Conservation (phyloP, 2,888 invertebrate genomes). For the Elegia similella region DNA sequence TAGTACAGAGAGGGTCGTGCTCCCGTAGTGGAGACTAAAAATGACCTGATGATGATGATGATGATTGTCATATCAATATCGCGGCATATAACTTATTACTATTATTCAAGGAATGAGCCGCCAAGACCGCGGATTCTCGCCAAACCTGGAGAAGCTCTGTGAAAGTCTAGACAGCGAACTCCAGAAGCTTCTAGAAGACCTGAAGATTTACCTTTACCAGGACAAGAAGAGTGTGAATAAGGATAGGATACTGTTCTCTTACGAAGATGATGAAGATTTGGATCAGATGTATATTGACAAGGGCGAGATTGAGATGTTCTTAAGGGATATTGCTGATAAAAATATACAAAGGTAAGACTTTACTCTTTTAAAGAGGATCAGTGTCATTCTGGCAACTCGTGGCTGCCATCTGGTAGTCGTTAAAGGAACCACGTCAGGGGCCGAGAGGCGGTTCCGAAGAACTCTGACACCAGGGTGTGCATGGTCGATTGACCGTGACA, state of each 20-base stretch:
- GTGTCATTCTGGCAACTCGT: too few relatives aligned
- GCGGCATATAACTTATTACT: too few relatives aligned
- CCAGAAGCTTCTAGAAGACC: constrained; percentile 84
- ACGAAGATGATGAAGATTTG: constrained; percentile 61
- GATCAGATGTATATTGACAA: constrained; percentile 73
- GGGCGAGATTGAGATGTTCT: constrained; percentile 71
- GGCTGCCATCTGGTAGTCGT: too few relatives aligned
- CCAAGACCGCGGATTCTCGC: constrained; percentile 91
- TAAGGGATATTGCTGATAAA: constrained; percentile 72
- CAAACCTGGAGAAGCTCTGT: constrained; percentile 86
- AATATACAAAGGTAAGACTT: constrained; percentile 67
- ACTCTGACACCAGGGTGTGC: too few relatives aligned
- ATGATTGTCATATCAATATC: too few relatives aligned
- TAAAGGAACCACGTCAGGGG: too few relatives aligned
- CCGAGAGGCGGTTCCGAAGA: too few relatives aligned
- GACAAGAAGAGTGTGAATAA: constrained; percentile 54
- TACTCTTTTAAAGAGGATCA: too few relatives aligned
- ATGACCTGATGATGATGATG: too few relatives aligned
- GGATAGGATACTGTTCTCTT: constrained; percentile 50
- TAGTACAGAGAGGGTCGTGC: too few relatives aligned
- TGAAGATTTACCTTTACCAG: constrained; percentile 85
- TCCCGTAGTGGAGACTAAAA: too few relatives aligned
- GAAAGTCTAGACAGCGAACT: constrained; percentile 83
- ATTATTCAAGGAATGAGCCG: constrained; percentile 80
- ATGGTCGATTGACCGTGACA: too few relatives aligned